Conservation (phyloP, 2,888 invertebrate species). For the Athetis lepigone region DNA sequence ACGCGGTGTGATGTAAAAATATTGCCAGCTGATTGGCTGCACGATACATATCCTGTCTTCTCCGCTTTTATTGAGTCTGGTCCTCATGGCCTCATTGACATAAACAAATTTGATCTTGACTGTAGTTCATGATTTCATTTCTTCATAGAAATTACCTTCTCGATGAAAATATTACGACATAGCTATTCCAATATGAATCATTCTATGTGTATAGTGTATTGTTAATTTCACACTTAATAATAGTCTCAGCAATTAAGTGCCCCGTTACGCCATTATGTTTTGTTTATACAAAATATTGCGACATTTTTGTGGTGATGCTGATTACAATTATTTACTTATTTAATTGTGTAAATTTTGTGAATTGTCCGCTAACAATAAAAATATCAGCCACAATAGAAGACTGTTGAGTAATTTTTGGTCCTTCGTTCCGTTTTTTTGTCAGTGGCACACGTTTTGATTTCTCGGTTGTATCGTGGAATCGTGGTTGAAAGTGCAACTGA, state of each 20-base stretch:
- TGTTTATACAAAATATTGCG: constrained; percentile 22
- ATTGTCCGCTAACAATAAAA: not conserved
- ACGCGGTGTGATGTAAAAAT: no score
- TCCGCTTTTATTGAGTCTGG: no score
- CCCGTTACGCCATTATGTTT: constrained; percentile 21
- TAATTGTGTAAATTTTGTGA: no score
- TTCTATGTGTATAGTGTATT: constrained; percentile 19
- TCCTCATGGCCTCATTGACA: no score
- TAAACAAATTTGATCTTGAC: no score
- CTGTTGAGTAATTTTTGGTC: constrained; percentile 1
- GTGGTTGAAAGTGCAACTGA: not conserved
- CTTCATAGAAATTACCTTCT: not conserved
- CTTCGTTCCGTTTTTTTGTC: not conserved
- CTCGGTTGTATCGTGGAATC: not conserved
- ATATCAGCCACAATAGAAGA: not conserved
- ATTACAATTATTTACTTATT: not conserved
- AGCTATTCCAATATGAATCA: constrained; percentile 1
- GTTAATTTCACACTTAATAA: constrained; percentile 46
- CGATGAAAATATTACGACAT: not conserved
- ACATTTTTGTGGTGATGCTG: constrained; percentile 18
- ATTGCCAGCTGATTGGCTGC: no score
- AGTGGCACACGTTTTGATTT: constrained; percentile 4
- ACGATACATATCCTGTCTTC: no score
- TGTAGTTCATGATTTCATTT: constrained; percentile 7
- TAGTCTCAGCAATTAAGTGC: constrained; percentile 24